Evolutionary conservation across 1,140 invertebrate genomes (phyloP), one percentile per base, ranked within the genome.

Genomic region (Drosophila bocki): DNA sequence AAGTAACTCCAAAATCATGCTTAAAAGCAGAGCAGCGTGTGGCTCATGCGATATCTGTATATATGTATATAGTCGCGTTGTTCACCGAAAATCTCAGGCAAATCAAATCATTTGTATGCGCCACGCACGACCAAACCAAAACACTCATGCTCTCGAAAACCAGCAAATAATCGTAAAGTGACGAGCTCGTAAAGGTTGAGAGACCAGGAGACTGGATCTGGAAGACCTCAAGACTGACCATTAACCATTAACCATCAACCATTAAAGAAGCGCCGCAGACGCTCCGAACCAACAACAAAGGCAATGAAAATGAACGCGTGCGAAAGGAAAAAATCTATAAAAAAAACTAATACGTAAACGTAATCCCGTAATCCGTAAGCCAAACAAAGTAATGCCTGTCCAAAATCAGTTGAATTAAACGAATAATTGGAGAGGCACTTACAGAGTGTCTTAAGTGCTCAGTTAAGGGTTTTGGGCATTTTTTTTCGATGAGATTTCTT

Each of bases 71-170:
- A 37, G 57, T 26, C 11, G 65, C 65, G 64, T 74, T 58, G 68
- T 72, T 64, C 56, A 85, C 74, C 63, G 79, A 70, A 81, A 85
- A 82, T 81, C 75, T 71, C 64, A 83, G 65, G 64, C 74, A 91
- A 91, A 91, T 91, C 78, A 91, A 91, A 91, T 91, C 75, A 91
- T 91, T 91, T 91, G 88, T 91, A 91, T 91, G 88, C 88, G 82
- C 88, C 78, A 64, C 81, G 88, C 84, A 77, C 60, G 45, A 79
- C 78, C 84, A 76, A 83, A 83, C 72, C 72, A 75, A 78, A 70
- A 69, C 50, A 69, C 62, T 64, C 62, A 62, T 61, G 59, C 58
- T 60, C 58, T 32, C 58, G 39, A 45, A 45, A 60, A 48, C 53
- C 67, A 60, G 54, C 69, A 72, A 72, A 72, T 72, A 84, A 80